A percentile compares a stretch with the other conserved stretches of the same genome.
These are phyloP conservation scores for Barnardius zonarius DNA, from an alignment of 2,113 vertebrate genomes.

Conservation along the genomic window DNA sequence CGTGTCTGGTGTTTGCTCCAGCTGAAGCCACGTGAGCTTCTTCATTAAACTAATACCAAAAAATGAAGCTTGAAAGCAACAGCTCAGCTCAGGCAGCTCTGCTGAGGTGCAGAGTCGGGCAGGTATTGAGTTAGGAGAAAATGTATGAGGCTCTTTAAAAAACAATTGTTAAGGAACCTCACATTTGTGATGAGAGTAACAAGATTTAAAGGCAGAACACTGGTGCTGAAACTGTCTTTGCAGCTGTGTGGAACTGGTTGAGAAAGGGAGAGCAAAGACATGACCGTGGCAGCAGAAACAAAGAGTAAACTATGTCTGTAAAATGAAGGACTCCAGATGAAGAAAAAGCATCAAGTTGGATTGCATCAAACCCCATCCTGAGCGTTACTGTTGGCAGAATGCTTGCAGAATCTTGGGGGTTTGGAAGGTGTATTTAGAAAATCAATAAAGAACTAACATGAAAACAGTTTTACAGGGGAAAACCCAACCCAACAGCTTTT, in stretches of 20 bases:
- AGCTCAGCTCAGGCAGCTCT: neutral
- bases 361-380: neutral
- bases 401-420: fast-evolving
- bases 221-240: neutral
- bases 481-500: neutral
- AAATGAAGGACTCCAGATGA: neutral
- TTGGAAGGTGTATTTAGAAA: neutral
- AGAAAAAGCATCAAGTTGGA: neutral
- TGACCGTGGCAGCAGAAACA: neutral
- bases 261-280: neutral
- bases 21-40: neutral
- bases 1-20: neutral
- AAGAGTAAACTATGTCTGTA: neutral
- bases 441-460: neutral
- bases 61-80: neutral
- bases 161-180: neutral
- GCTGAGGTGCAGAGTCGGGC: neutral
- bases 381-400: neutral
- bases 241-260: neutral
- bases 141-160: neutral
- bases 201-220: neutral
- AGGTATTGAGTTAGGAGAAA: neutral
- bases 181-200: neutral
- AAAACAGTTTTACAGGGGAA: neutral
- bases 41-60: neutral